Conservation (phyloP, 2,113 vertebrate genomes). For the Geothlypis trichas region DNA sequence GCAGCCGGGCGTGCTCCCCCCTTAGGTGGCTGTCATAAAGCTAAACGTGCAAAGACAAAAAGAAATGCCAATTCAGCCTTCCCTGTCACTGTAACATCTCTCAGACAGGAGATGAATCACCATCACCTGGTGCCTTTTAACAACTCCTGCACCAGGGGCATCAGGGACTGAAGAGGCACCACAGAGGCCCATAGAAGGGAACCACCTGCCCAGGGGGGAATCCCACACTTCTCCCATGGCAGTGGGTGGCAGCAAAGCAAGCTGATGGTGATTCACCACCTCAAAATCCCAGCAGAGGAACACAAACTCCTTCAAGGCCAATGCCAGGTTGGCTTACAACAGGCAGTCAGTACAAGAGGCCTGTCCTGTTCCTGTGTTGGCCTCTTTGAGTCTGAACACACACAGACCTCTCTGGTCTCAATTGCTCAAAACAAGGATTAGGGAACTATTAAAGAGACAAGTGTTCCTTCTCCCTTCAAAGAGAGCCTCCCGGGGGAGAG, state of each 20-base stretch:
- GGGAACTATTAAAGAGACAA: not conserved
- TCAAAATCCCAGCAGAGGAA: not conserved
- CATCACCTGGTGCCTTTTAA: not conserved
- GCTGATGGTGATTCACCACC: not conserved
- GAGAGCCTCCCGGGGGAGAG: too few species aligned
- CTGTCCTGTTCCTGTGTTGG: not conserved
- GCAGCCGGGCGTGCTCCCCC: conserved; percentile 75
- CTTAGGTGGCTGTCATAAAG: conserved; percentile 64
- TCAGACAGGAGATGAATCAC: not conserved
- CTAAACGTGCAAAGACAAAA: conserved; percentile 67
- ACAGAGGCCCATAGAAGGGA: not conserved
- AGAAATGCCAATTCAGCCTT: not conserved
- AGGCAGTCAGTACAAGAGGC: not conserved
- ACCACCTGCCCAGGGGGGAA: not conserved
- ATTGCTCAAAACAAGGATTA: not conserved
- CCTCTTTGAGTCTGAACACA: not conserved
- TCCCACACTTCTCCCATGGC: not conserved
- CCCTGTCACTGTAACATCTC: not conserved
- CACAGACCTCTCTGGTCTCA: not conserved
- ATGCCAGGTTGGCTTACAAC: not conserved
- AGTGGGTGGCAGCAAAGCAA: not conserved
- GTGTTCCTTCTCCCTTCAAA: not conserved
- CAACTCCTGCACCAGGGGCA: not conserved
- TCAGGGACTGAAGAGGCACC: not conserved
- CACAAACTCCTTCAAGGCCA: not conserved